phyloP scores from a whole-genome alignment of 2,888 invertebrate species.

The Oligia latruncula region DNA sequence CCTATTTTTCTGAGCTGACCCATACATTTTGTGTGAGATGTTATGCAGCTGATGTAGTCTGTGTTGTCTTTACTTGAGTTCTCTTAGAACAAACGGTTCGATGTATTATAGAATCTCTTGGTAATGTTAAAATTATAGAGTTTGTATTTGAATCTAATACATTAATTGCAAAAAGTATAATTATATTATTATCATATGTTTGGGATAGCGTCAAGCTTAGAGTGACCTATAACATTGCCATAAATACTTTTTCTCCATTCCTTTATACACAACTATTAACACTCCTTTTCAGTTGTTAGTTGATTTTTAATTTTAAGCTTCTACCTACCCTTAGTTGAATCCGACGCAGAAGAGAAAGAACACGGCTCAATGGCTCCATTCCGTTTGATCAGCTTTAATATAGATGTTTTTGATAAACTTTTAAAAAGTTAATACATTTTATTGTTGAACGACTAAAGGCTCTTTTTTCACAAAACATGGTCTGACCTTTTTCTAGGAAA shows the following conservation, averaged over 20 bases:
- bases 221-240: background rate
- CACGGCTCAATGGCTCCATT: slow-evolving; percentile 57
- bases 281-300: background rate
- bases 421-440: slow-evolving; percentile 36
- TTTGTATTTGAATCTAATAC: slow-evolving; percentile 6
- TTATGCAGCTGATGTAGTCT: slow-evolving; percentile 56
- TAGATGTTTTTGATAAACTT: slow-evolving; percentile 59
- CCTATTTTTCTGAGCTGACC: slow-evolving; percentile 60
- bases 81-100: slow-evolving; percentile 39
- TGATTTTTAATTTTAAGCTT: slow-evolving; percentile 11
- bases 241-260: background rate
- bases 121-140: background rate
- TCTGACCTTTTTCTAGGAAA: background rate
- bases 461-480: slow-evolving; percentile 8
- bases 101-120: slow-evolving; percentile 17
- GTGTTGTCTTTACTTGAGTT: slow-evolving; percentile 46
- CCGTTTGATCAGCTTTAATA: slow-evolving; percentile 63
- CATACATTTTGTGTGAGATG: slow-evolving; percentile 48
- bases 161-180: background rate
- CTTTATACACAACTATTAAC: background rate
- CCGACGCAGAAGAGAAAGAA: slow-evolving; percentile 24
- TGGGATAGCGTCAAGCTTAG: background rate
- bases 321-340: slow-evolving; percentile 2
- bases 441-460: slow-evolving; percentile 13
- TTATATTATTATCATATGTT: slow-evolving; percentile 1